Percentiles rank a stretch among this genome's conserved stretches.
These are phyloP conservation scores for Montipora capitata DNA, from an alignment of 92 coral and sea anemone species.

Conservation along the genomic window DNA sequence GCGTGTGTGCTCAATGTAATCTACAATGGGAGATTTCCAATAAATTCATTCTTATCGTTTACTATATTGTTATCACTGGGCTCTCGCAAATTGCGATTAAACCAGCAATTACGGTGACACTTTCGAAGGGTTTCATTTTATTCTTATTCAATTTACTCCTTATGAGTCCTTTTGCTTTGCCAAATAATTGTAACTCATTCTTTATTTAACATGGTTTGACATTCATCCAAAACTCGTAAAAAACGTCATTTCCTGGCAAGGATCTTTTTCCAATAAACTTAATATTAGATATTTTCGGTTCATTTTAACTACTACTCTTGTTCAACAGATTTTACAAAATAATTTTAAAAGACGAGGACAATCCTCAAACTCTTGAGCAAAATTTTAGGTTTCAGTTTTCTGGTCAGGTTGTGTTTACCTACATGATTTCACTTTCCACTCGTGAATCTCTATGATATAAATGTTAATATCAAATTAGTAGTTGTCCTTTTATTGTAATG, in stretches of 20 bases:
- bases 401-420: constrained; percentile 13
- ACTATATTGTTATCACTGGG: constrained; percentile 48
- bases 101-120: constrained; percentile 64
- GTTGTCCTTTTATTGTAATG: constrained; percentile 24
- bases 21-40: constrained; percentile 50
- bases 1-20: constrained; percentile 30
- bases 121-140: constrained; percentile 11
- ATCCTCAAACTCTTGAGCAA: background rate
- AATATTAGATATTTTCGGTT: background rate
- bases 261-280: constrained; percentile 10
- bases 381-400: background rate
- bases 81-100: constrained; percentile 43
- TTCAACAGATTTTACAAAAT: background rate
- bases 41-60: constrained; percentile 53
- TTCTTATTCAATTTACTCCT: constrained; percentile 9
- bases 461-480: constrained; percentile 6
- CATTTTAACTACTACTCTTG: background rate
- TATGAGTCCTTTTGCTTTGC: background rate
- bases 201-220: constrained; percentile 30
- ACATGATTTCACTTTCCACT: constrained; percentile 8
- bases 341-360: background rate
- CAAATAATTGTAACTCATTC: constrained; percentile 50
- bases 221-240: constrained; percentile 27
- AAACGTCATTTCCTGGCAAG: constrained; percentile 28
- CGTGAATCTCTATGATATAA: constrained; percentile 39